Evolutionary conservation across 2,797 vertebrate species (phyloP), one percentile per base, ranked within the genome.

Genomic region (Garrulus glandarius): DNA sequence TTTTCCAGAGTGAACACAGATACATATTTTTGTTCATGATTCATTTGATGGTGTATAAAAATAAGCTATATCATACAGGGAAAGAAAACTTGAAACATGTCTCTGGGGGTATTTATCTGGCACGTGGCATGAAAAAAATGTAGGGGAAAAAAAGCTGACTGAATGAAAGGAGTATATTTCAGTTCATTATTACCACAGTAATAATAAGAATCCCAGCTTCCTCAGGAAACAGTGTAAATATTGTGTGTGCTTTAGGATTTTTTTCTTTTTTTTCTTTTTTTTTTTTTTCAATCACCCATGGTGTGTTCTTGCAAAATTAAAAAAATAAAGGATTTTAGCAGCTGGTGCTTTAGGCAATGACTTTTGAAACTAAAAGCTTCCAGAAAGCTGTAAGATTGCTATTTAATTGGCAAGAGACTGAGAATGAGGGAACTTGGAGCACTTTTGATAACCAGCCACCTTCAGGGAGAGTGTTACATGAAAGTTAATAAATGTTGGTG

Each of bases 191-290:
- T 74, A 64, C 15, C 10, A 10, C 24, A 34, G 46, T 47, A 15
- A 34, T 53, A 75, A 50, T 12, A 79, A 56, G 20, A 83, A 81
- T 71, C 22, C 30, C 27, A 72, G 18, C 20, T 80, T 32, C 61
- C 47, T 72, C 20, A 36, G 20, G 63, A 27, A 17, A 26, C n/a
- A 44, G 27, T 24, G 32, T 21, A 59, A 83, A 69, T 69, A 6
- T 18, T 84, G 39, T 22, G 4, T 1, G 43, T 67, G 18, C 21
- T 47, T 27, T 7, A n/a, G 5, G 5, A 1, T 8, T 23, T 27
- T 55, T 32, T 12, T 0, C 30, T n/a, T n/a, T 12, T 1, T 13
- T 7, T 9, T 37, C 15, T 9, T 20, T 7, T 15, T 36, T 34
- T 41, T 14, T 36, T 19, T 50, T 72, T 69, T 39, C 8, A 56